These are phyloP conservation scores for Drosophila pandora DNA, from an alignment of 1,140 invertebrate genomes.

Conservation along the genomic window DNA sequence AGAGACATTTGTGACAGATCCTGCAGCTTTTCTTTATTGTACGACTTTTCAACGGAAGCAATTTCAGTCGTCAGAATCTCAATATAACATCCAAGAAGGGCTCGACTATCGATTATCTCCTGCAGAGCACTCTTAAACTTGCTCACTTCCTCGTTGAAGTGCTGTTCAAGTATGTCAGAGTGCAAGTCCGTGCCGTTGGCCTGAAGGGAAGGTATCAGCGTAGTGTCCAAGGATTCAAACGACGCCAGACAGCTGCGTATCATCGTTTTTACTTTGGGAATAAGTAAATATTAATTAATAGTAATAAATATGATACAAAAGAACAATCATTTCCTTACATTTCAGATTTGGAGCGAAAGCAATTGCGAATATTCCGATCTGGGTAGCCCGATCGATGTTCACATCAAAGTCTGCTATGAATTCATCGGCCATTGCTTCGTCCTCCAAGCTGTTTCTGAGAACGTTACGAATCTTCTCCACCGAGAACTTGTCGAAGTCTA, in stretches of 20 bases:
- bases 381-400: constrained; percentile 74
- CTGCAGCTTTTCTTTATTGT: constrained; percentile 47
- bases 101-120: constrained; percentile 72
- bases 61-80: constrained; percentile 60
- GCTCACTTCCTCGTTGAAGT: constrained; percentile 73
- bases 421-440: constrained; percentile 64
- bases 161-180: constrained; percentile 73
- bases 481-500: constrained; percentile 75
- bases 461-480: constrained; percentile 70
- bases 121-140: constrained; percentile 71
- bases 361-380: constrained; percentile 78
- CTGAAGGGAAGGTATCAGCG: constrained; percentile 73
- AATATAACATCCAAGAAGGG: constrained; percentile 59
- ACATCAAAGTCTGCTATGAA: constrained; percentile 82
- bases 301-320: background rate
- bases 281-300: background rate
- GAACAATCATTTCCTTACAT: constrained; percentile 28
- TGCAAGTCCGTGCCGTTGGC: constrained; percentile 53
- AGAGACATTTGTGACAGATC: constrained; percentile 66
- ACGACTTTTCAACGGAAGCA: constrained; percentile 49
- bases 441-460: constrained; percentile 25
- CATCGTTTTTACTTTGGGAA: constrained; percentile 63
- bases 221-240: constrained; percentile 77
- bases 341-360: constrained; percentile 67
- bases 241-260: constrained; percentile 78